Conservation (phyloP, 1,140 invertebrate species). For the Ceratoteleas bidentatus region DNA sequence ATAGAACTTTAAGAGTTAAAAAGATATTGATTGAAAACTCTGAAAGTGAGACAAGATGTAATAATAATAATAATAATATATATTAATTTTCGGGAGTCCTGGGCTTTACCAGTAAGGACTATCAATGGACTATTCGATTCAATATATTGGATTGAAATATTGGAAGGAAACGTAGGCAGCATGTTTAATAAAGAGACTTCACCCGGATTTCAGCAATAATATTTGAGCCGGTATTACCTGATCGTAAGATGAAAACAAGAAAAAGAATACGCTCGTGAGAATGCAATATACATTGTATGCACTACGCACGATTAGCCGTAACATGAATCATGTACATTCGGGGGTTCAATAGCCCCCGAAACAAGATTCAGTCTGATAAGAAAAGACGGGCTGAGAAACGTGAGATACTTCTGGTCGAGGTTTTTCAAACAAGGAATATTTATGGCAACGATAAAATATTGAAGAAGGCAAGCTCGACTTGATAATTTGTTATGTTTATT, state of each 20-base stretch:
- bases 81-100: too few relatives aligned
- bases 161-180: too few relatives aligned
- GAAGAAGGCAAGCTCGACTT: too few relatives aligned
- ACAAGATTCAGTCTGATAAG: conserved; percentile 47
- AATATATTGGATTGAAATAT: too few relatives aligned
- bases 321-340: conserved; percentile 51
- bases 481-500: too few relatives aligned
- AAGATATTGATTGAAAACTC: too few relatives aligned
- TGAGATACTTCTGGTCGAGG: conserved; percentile 9
- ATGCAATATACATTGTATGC: conserved; percentile 59
- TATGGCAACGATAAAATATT: background rate
- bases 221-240: conserved; percentile 35
- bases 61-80: too few relatives aligned
- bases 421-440: conserved; percentile 22
- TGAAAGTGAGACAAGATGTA: too few relatives aligned
- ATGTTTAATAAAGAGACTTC: conserved; percentile 24
- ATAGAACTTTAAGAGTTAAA: too few relatives aligned
- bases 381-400: conserved; percentile 20
- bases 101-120: too few relatives aligned
- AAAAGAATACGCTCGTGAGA: conserved; percentile 42
- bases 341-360: conserved; percentile 51
- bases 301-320: conserved; percentile 53
- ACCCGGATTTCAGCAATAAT: conserved; percentile 26
- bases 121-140: too few relatives aligned
- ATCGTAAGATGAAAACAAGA: conserved; percentile 20